These are phyloP conservation scores for Nothocercus julius DNA, from an alignment of 2,113 vertebrate species.

Conservation along the genomic window DNA sequence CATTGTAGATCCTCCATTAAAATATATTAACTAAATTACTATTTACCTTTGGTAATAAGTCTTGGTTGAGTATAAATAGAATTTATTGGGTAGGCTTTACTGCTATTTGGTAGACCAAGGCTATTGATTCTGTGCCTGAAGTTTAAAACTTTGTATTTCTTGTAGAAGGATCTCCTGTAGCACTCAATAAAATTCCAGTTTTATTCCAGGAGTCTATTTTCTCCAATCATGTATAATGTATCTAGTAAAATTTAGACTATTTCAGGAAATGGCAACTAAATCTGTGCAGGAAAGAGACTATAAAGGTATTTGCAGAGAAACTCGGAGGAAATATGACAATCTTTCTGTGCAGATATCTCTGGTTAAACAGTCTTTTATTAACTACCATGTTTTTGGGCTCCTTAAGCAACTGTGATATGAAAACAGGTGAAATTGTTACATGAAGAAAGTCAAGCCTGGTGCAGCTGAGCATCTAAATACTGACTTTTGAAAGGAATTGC, in stretches of 20 bases:
- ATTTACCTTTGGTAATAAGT: slow-evolving; percentile 16
- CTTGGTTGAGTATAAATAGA: neutral
- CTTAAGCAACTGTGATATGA: neutral
- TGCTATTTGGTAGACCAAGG: neutral
- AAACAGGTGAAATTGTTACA: neutral
- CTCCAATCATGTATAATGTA: neutral
- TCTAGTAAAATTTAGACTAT: neutral
- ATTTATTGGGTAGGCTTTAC: neutral
- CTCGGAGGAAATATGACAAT: neutral
- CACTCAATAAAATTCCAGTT: neutral
- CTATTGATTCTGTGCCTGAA: neutral
- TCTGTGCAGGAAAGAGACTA: neutral
- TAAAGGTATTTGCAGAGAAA: neutral
- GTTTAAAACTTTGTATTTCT: neutral
- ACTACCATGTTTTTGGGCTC: neutral
- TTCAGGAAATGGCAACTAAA: neutral
- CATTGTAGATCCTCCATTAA: neutral
- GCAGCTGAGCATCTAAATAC: neutral
- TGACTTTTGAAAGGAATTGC: neutral
- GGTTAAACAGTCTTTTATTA: neutral
- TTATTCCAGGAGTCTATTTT: neutral
- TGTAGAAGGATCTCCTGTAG: neutral
- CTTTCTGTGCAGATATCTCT: neutral
- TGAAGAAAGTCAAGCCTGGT: neutral
- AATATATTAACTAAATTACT: neutral